These are phyloP conservation scores for Rhinella marina DNA, from an alignment of 2,797 vertebrate species.

Conservation along the genomic window DNA sequence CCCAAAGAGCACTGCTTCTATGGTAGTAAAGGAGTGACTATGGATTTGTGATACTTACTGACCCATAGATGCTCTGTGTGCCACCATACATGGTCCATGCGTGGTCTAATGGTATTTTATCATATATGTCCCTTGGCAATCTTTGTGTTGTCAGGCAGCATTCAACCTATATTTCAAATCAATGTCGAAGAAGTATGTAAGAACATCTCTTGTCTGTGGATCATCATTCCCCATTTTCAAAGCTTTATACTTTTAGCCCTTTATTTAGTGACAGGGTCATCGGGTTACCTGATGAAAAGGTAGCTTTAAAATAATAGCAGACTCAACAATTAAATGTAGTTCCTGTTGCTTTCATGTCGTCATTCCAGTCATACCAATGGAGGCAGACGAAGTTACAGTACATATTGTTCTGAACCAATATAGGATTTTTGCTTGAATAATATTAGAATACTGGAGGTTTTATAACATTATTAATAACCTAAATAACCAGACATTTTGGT, in stretches of 20 bases:
- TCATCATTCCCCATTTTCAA: background rate
- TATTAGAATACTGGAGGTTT: background rate
- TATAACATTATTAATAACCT: background rate
- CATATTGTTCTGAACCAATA: background rate
- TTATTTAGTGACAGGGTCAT: background rate
- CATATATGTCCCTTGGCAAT: too few species aligned
- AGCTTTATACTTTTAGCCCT: background rate
- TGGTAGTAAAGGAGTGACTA: background rate
- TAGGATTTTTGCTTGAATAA: background rate
- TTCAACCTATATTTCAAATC: background rate
- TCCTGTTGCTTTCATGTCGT: constrained; percentile 3
- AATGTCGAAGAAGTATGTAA: background rate
- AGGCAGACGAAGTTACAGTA: background rate
- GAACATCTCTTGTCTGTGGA: background rate
- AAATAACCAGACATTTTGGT: background rate
- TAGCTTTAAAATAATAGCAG: background rate
- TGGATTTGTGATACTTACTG: background rate
- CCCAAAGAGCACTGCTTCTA: background rate
- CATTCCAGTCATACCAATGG: background rate
- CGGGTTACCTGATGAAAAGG: background rate
- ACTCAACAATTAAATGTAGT: background rate
- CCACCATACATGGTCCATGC: background rate
- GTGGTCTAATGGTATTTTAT: too few species aligned
- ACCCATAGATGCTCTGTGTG: background rate
- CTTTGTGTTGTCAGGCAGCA: background rate